These are phyloP conservation scores for Nomada lathburiana DNA, from an alignment of 2,888 invertebrate genomes.

Conservation along the genomic window DNA sequence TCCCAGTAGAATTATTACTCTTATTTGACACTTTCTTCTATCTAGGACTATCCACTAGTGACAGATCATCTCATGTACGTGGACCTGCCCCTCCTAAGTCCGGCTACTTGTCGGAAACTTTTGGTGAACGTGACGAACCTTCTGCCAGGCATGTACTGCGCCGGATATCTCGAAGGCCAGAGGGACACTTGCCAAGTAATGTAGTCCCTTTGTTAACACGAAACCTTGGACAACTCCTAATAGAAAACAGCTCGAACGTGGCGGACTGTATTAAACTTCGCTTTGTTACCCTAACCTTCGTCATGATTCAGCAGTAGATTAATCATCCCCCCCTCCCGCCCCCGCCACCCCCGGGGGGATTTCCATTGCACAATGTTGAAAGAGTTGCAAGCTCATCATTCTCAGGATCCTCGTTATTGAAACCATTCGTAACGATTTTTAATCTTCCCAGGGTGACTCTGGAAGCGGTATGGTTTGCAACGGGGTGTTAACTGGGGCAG, in stretches of 20 bases:
- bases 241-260: neutral
- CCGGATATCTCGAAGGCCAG: conserved; percentile 77
- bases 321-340: neutral
- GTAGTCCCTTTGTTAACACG: neutral
- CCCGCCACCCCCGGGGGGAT: no score
- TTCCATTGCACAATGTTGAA: no score
- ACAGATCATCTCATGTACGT: conserved; percentile 76
- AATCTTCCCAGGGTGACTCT: conserved; percentile 79
- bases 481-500: conserved; percentile 74
- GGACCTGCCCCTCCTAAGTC: conserved; percentile 72
- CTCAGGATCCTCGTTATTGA: neutral
- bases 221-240: neutral
- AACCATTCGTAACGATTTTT: neutral
- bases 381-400: no score
- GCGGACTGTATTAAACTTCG: neutral
- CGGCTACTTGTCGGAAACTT: conserved; percentile 65
- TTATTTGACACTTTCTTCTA: neutral
- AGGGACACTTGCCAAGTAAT: conserved; percentile 79
- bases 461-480: conserved; percentile 80
- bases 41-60: conserved; percentile 49
- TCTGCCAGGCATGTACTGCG: conserved; percentile 75
- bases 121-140: conserved; percentile 63
- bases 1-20: neutral
- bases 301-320: neutral
- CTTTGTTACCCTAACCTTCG: neutral